Evolutionary conservation across 2,797 vertebrate species (phyloP).

Genomic region (Poeciliopsis paucimaculata): DNA sequence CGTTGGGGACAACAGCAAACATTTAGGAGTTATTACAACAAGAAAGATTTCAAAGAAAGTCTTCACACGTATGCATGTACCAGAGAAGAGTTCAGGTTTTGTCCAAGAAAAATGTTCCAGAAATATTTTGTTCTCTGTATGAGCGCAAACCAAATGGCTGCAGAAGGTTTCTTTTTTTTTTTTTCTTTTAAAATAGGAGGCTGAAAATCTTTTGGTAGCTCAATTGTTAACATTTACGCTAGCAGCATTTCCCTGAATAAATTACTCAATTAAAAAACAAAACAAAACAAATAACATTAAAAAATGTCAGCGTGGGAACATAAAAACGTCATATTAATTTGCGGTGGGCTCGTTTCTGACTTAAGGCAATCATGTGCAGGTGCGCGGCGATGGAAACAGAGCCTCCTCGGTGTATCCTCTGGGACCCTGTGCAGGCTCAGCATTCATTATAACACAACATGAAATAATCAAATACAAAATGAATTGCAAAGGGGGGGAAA

Average conservation of each 20-base stretch:
- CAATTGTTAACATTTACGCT: conserved; percentile 21
- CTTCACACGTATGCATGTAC: conserved; percentile 4
- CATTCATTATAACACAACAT: conserved; percentile 25
- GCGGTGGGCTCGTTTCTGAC: conserved; percentile 5
- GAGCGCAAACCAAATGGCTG: background rate
- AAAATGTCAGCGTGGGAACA: conserved; percentile 1
- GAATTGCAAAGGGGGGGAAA: conserved; percentile 27
- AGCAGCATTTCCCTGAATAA: conserved; percentile 63
- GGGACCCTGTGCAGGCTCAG: conserved; percentile 58
- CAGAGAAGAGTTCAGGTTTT: conserved; percentile 12
- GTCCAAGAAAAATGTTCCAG: conserved; percentile 25
- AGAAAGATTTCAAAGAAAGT: conserved; percentile 4
- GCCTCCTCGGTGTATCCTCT: conserved; percentile 38
- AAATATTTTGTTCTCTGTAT: conserved; percentile 17
- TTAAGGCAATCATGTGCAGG: conserved; percentile 28
- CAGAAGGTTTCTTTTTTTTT: background rate
- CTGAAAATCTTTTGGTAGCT: conserved; percentile 7
- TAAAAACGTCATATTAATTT: conserved; percentile 14
- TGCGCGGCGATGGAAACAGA: conserved; percentile 19
- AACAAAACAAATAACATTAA: conserved; percentile 12
- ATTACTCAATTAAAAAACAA: conserved; percentile 43
- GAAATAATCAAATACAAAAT: conserved; percentile 58
- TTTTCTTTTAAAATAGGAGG: conserved; percentile 17
- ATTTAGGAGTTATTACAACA: conserved; percentile 12
- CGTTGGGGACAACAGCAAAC: conserved; percentile 17